Percentiles rank a stretch among this genome's conserved stretches.
Conservation (phyloP, 2,113 vertebrate species). For the Centrocercus urophasianus region DNA sequence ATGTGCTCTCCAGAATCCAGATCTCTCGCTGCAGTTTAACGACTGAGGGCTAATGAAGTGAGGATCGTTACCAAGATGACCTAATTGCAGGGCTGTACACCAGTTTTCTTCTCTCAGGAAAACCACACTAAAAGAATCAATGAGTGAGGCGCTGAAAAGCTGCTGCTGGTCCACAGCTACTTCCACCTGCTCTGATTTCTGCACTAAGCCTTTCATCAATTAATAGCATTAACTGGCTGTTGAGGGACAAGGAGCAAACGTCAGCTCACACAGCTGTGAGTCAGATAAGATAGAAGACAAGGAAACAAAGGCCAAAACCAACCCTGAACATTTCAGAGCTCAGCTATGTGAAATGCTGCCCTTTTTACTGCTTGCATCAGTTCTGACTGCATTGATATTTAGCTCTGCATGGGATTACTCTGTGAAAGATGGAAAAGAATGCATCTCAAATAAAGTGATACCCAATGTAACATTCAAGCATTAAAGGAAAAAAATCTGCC, state of each 20-base stretch:
- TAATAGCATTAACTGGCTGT: background rate
- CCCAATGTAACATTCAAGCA: slow-evolving; percentile 4
- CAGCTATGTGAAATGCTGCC: background rate
- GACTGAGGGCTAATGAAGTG: background rate
- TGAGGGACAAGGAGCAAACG: background rate
- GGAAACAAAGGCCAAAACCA: background rate
- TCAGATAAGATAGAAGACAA: background rate
- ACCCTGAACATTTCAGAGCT: background rate
- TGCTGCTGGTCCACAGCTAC: background rate
- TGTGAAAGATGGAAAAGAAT: slow-evolving; percentile 18
- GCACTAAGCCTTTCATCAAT: background rate
- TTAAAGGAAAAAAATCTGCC: slow-evolving; percentile 21
- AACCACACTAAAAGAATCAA: background rate
- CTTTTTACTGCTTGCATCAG: background rate
- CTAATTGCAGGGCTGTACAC: background rate
- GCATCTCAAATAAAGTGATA: slow-evolving; percentile 30
- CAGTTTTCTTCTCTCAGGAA: background rate
- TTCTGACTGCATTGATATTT: background rate
- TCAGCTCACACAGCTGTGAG: background rate
- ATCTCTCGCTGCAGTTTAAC: background rate
- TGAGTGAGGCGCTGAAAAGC: background rate
- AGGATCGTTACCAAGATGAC: background rate
- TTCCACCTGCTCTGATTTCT: background rate
- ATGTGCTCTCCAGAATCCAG: background rate
- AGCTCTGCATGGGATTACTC: background rate